Evolutionary conservation across 2,797 vertebrate genomes (phyloP).

Genomic region (Geotrypetes seraphini): DNA sequence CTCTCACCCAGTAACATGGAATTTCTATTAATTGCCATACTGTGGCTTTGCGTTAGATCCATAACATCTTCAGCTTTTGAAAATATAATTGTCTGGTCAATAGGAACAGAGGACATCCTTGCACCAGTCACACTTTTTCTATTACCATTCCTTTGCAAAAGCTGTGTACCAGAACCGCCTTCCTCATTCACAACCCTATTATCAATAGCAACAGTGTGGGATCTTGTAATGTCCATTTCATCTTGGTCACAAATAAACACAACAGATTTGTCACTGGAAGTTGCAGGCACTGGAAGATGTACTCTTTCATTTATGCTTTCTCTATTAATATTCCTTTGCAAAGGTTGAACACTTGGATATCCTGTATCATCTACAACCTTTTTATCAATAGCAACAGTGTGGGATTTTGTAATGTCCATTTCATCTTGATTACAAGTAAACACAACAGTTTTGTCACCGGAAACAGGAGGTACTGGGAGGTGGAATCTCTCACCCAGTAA

Average conservation of each 20-base stretch:
- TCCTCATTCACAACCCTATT: constrained; percentile 23
- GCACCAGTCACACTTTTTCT: no score
- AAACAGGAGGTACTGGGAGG: no score
- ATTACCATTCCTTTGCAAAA: neutral
- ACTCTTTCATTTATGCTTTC: neutral
- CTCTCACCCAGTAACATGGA: no score
- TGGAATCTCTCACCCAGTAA: no score
- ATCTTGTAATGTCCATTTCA: constrained; percentile 29
- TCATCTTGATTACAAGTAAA: no score
- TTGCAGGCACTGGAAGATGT: no score
- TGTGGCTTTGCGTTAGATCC: constrained; percentile 19
- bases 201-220: constrained; percentile 25
- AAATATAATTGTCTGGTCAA: constrained; percentile 5
- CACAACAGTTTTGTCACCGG: constrained; percentile 16
- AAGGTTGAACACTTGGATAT: no score
- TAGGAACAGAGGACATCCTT: no score
- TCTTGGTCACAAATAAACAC: constrained; percentile 16
- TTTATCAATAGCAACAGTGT: constrained; percentile 36
- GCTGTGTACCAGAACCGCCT: no score
- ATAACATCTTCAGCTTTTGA: constrained; percentile 17
- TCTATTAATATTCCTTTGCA: neutral
- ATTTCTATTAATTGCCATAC: no score
- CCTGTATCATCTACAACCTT: constrained; percentile 13
- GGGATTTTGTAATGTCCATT: constrained; percentile 45
- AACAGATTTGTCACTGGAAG: neutral